Conservation (phyloP, 2,888 invertebrate species). For the Incurvaria masculella region DNA sequence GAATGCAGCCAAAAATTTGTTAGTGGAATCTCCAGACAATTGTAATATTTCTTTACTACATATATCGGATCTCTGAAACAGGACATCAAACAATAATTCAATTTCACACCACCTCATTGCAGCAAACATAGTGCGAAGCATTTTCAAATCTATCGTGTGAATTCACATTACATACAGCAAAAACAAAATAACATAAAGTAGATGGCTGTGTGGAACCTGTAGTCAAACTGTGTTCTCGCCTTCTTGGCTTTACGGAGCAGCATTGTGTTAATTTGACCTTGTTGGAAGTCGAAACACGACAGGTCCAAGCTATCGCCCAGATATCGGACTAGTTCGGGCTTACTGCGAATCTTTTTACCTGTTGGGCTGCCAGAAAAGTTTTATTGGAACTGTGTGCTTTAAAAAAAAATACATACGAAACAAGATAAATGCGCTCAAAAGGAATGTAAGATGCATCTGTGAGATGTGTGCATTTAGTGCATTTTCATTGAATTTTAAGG, state of each 20-base stretch:
- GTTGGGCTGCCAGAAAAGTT: slow-evolving; percentile 66
- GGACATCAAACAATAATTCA: no score
- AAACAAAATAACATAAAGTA: neutral
- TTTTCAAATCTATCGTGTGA: neutral
- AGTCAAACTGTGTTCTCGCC: slow-evolving; percentile 66
- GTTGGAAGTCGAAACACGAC: slow-evolving; percentile 78
- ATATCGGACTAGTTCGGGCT: slow-evolving; percentile 75
- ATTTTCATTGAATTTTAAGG: slow-evolving; percentile 7
- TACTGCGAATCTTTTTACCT: slow-evolving; percentile 80
- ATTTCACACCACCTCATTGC: no score
- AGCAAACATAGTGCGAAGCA: neutral
- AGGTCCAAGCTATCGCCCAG: slow-evolving; percentile 76
- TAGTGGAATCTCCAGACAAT: no score
- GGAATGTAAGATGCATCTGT: neutral
- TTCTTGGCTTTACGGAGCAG: slow-evolving; percentile 69
- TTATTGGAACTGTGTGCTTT: slow-evolving; percentile 25
- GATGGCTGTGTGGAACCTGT: slow-evolving; percentile 50
- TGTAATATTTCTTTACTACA: no score
- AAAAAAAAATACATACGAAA: slow-evolving; percentile 13
- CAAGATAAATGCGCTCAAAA: slow-evolving; percentile 11
- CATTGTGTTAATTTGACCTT: slow-evolving; percentile 71
- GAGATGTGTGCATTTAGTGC: neutral
- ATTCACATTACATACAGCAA: neutral
- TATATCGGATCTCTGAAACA: no score
- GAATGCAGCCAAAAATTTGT: no score